Base-by-base conservation (phyloP, 2,888 invertebrate species). In the Clitarchus hookeri region DNA sequence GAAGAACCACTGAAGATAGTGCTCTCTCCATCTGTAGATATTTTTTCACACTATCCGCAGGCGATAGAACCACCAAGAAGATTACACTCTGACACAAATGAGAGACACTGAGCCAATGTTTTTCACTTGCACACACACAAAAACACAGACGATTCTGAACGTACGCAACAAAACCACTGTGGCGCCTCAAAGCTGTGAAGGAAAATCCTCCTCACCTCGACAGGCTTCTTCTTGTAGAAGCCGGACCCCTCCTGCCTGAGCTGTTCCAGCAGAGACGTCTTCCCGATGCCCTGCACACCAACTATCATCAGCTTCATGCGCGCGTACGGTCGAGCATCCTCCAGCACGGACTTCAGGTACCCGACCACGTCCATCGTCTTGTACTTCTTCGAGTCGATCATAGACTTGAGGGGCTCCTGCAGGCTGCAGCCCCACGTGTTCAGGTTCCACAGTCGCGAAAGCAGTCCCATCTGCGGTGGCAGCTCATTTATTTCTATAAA, bases 301-400 rank as follows among this genome's bases (percentile, higher is more conserved):
- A 98, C 98, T 84, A 99, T 95, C 98, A 98, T 98, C 26, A 99
- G 93, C 91, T 99, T 98, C 96, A 99, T 97, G 86, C 98, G 93
- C 0, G 98, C 96, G 91, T 99, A 99, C 0, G 97, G 96, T 89
- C 96, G 95, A 0, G 99, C 98, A 92, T 97, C 97, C 91, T 97
- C 97, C 88, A 96, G 91, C 26, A 96, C 96, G 0, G 96, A 96
- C 91, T 98, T 97, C 26, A 99, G 93, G 91, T 99, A 99, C 0
- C 97, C 97, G 84, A 99, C 95, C 85, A 97, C 95, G 91, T 99
- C 99, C 94, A 97, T 97, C 0, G 99, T 98, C 92, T 98, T 98
- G 91, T 97, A 98, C 89, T 97, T 96, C 89, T 98, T 98, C 87
- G 96, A 95, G 84, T 96, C 96, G 87, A 99, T 96, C 97, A 98